Percentiles rank a stretch among this genome's conserved stretches.
Evolutionary conservation across 2,113 vertebrate genomes (phyloP).

Genomic region (Gambusia holbrooki): DNA sequence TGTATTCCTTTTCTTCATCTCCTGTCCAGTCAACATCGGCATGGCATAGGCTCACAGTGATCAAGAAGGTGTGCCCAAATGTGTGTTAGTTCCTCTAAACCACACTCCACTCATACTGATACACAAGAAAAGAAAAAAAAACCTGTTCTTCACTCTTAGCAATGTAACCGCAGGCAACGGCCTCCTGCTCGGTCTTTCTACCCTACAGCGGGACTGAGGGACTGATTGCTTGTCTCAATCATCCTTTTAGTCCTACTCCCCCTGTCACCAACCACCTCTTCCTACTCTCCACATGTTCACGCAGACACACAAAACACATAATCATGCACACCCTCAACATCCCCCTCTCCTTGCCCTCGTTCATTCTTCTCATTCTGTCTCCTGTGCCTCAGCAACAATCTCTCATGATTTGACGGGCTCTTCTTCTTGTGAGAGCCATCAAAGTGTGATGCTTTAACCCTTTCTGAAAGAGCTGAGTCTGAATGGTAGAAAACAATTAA

Average conservation of each 20-base stretch:
- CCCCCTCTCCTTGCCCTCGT: slow-evolving; percentile 26
- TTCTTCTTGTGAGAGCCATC: slow-evolving; percentile 66
- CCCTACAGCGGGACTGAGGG: slow-evolving; percentile 71
- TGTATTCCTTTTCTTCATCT: slow-evolving; percentile 22
- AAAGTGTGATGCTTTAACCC: slow-evolving; percentile 53
- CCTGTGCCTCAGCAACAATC: slow-evolving; percentile 33
- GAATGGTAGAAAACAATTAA: slow-evolving; percentile 66
- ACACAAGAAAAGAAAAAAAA: slow-evolving; percentile 24
- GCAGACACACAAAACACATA: slow-evolving; percentile 26
- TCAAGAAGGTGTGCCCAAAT: slow-evolving; percentile 63
- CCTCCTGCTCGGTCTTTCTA: slow-evolving; percentile 65
- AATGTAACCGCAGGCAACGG: slow-evolving; percentile 61
- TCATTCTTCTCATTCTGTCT: slow-evolving; percentile 35
- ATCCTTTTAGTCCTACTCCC: slow-evolving; percentile 50
- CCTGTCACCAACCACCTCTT: slow-evolving; percentile 1
- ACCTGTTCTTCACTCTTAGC: slow-evolving; percentile 54
- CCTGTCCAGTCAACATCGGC: slow-evolving; percentile 35
- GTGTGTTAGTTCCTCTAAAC: slow-evolving; percentile 56
- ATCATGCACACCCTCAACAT: slow-evolving; percentile 21
- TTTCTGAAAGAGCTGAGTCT: slow-evolving; percentile 49
- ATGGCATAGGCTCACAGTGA: slow-evolving; percentile 62
- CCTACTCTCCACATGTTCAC: slow-evolving; percentile 5
- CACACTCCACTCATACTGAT: slow-evolving; percentile 68
- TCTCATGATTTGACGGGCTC: slow-evolving; percentile 53
- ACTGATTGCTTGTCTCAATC: slow-evolving; percentile 79